Base-by-base conservation (phyloP, 2,113 vertebrate species). In the Ibidorhyncha struthersii region DNA sequence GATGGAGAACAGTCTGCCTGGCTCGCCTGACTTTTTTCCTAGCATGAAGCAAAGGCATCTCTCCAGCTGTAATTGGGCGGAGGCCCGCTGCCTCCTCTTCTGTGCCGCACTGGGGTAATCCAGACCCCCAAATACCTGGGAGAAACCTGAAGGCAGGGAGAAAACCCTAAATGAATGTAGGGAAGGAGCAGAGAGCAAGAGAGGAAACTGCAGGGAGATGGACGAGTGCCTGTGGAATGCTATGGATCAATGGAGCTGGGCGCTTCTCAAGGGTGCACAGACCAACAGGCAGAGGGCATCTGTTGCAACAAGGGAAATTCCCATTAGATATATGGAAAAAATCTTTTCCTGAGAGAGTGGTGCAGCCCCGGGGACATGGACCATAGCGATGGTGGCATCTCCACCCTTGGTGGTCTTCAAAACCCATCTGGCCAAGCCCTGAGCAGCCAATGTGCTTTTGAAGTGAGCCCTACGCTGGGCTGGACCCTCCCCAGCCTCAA, bases 1-100 rank as follows among this genome's bases (percentile, higher is more conserved):
- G 15, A 84, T 96, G 95, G 95, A 74, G 92, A 97, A 79, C 78
- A 53, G 90, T 69, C 96, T 95, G 94, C 87, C 56, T 91, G 86
- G 27, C 73, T 96, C 0, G 49, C 76, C 93, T 71, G 69, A 84
- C 89, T 94, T n/a, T 43, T 36, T 38, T 89, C 82, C 89, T 36
- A 79, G 81, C 94, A 87, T 1, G 9, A 96, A 91, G 96, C 65
- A 87, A 84, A 95, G 81, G 38, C 82, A 3, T 82, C 55, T 89
- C 83, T 69, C 84, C 89, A 87, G 87, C 90, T 94, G 85, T 10
- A 85, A 47, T 6, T 70, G 80, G 78, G 43, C 0, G 2, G 45
- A 62, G 43, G 23, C 59, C 53, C 0, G 4, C 83, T 85, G 45
- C 36, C 74, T 72, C 74, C 87, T 77, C 58, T 26, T 34, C 79